Conservation (phyloP, 2,888 invertebrate species). For the Drosophila formosana region DNA sequence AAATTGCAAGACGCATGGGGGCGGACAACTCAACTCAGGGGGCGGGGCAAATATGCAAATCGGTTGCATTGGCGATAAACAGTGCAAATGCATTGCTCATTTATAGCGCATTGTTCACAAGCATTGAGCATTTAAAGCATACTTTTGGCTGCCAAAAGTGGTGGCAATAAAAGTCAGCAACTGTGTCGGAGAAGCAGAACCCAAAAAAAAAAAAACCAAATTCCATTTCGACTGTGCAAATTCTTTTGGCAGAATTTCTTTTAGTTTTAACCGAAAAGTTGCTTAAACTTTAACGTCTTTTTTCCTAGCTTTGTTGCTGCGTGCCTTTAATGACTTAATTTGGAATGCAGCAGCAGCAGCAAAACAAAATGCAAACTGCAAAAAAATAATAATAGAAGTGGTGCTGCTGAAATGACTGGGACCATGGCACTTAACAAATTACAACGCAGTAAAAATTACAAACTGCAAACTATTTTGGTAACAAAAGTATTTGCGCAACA, state of each 20-base stretch:
- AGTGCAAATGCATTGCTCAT: slow-evolving; percentile 36
- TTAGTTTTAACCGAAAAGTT: background rate
- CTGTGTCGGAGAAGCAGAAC: too few species aligned
- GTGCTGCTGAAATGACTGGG: slow-evolving; percentile 15
- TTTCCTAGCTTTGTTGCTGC: slow-evolving; percentile 12
- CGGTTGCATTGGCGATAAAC: slow-evolving; percentile 37
- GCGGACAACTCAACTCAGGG: background rate
- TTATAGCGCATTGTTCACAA: slow-evolving; percentile 27
- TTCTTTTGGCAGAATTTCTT: background rate
- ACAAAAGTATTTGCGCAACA: slow-evolving; percentile 54
- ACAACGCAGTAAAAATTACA: slow-evolving; percentile 73
- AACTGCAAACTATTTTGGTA: slow-evolving; percentile 65
- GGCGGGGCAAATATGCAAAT: slow-evolving; percentile 68
- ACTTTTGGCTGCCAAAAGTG: background rate
- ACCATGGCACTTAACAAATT: slow-evolving; percentile 73
- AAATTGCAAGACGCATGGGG: slow-evolving; percentile 50
- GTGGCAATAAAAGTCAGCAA: slow-evolving; percentile 1
- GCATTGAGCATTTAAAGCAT: background rate
- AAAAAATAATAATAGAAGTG: slow-evolving; percentile 12
- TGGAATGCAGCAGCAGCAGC: slow-evolving; percentile 15
- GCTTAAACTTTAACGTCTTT: background rate
- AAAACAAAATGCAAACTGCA: slow-evolving; percentile 32
- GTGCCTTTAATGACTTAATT: slow-evolving; percentile 75
- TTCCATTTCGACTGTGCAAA: slow-evolving; percentile 2
- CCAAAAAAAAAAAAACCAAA: background rate